Evolutionary conservation across 2,888 invertebrate genomes (phyloP).

Genomic region (Emmelina monodactyla): DNA sequence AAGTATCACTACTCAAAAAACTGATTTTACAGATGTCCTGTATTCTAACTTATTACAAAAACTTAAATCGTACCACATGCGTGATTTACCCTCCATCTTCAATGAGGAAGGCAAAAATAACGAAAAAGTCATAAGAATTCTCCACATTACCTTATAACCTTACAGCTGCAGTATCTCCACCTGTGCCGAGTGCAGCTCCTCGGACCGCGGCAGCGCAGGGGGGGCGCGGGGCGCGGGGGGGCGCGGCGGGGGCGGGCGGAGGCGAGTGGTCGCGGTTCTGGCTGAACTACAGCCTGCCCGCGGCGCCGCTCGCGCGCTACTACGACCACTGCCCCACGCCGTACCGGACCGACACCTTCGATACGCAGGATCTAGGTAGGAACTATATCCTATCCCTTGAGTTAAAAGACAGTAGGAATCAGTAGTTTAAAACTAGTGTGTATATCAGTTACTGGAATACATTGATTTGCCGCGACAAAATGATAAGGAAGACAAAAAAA

Average conservation of each 20-base stretch:
- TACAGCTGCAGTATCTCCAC: constrained; percentile 33
- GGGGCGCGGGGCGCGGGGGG: constrained; percentile 37
- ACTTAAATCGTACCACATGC: too few species aligned
- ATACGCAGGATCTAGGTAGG: constrained; percentile 39
- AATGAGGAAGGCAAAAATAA: not conserved
- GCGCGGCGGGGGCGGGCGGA: constrained; percentile 20
- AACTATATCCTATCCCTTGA: too few species aligned
- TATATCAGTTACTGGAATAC: too few species aligned
- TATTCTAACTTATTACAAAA: too few species aligned
- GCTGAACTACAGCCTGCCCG: constrained; percentile 47
- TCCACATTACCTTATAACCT: constrained; percentile 2
- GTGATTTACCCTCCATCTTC: not conserved
- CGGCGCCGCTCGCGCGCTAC: constrained; percentile 30
- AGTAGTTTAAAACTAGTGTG: too few species aligned
- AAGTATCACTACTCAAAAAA: too few species aligned
- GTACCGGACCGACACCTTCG: constrained; percentile 39
- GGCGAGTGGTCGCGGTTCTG: constrained; percentile 54
- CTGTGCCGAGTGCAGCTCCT: constrained; percentile 39
- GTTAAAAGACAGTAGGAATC: too few species aligned
- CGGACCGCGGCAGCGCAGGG: too few species aligned
- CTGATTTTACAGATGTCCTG: too few species aligned
- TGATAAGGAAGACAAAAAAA: not conserved
- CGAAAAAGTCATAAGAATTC: not conserved
- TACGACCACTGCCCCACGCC: constrained; percentile 58
- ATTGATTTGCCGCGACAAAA: too few species aligned